phyloP scores from a whole-genome alignment of 2,888 invertebrate species.

The Steinernema hermaphroditum region DNA sequence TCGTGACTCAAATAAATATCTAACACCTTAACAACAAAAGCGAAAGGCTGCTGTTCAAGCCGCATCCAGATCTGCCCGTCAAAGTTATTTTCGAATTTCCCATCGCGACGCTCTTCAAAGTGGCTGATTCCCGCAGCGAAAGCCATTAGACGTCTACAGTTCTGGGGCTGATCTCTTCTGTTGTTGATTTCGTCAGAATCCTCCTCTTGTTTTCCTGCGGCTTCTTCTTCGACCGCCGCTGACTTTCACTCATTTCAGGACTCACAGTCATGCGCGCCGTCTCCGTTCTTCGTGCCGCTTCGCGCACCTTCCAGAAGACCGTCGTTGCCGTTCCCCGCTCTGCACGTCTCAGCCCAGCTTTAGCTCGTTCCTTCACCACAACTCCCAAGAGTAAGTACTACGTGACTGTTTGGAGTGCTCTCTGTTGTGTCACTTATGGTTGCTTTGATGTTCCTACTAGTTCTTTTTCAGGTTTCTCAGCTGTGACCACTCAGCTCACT shows the following conservation, averaged over 20 bases:
- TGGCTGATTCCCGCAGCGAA: background rate
- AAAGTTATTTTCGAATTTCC: background rate
- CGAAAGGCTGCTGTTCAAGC: background rate
- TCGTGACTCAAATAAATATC: too few relatives aligned
- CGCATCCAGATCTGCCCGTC: background rate
- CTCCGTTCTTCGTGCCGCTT: background rate
- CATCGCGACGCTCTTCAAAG: background rate
- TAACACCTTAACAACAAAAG: too few relatives aligned
- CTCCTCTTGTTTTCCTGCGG: background rate
- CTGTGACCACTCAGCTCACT: constrained; percentile 72
- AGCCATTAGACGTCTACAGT: background rate
- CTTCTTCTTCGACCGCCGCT: background rate
- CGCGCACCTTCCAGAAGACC: constrained; percentile 3
- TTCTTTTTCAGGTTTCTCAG: constrained; percentile 29
- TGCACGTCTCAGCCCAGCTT: background rate
- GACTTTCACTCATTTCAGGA: background rate
- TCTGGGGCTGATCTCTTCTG: background rate
- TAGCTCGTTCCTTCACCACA: background rate
- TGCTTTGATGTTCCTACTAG: too few relatives aligned
- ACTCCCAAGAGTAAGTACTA: background rate
- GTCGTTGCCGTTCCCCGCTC: background rate
- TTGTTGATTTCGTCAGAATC: background rate
- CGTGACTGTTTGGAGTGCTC: too few relatives aligned
- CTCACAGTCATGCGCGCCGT: background rate
- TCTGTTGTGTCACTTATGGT: too few relatives aligned